These are phyloP conservation scores for Marmota flaviventris DNA, from an alignment of 2,113 vertebrate species.

Conservation along the genomic window DNA sequence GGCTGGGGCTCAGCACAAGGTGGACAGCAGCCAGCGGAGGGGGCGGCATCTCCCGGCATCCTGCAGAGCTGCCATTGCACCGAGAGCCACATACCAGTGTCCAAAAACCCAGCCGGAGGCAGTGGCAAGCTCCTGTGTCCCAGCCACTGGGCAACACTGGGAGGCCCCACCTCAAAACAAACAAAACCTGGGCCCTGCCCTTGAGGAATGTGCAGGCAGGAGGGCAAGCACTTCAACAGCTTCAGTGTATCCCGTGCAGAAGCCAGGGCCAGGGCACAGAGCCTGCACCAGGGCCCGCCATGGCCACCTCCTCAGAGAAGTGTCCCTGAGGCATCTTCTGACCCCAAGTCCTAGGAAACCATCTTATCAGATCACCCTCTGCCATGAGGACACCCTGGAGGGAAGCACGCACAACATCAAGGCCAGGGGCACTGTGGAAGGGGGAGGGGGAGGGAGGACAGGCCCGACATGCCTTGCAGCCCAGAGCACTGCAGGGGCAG, in stretches of 20 bases:
- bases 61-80: fast-evolving
- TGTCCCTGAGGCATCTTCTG: not conserved
- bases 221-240: not conserved
- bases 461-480: not conserved
- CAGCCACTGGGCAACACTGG: not conserved
- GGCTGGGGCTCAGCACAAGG: fast-evolving
- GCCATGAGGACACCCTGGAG: not conserved
- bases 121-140: too few species aligned
- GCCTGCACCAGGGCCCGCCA: not conserved
- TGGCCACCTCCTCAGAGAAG: not conserved
- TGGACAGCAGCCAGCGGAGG: not conserved
- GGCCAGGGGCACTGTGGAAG: not conserved
- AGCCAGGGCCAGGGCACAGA: not conserved
- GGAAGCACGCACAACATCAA: not conserved
- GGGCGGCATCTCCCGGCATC: not conserved
- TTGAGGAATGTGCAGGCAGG: fast-evolving
- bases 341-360: not conserved
- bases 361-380: not conserved
- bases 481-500: not conserved
- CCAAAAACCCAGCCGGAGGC: not conserved
- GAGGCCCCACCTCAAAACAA: not conserved
- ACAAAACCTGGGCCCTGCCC: not conserved
- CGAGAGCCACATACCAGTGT: fast-evolving
- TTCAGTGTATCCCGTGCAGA: fast-evolving
- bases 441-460: not conserved